Evolutionary conservation across 2,888 invertebrate species (phyloP).

Genomic region (Sesia apiformis): DNA sequence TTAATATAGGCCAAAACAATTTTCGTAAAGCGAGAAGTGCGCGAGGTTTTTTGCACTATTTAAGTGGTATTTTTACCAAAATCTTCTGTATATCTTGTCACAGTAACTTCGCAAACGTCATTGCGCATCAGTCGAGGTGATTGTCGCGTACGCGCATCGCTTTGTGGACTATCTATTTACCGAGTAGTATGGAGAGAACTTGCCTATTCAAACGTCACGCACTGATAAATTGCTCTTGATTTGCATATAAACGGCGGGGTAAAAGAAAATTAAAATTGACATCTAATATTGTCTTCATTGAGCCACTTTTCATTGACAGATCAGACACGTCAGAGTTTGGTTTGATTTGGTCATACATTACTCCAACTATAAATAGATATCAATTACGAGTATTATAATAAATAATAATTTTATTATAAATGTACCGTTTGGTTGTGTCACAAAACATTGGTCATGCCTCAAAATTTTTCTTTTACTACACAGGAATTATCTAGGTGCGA

Average conservation of each 20-base stretch:
- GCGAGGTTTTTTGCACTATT: neutral
- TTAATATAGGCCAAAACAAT: neutral
- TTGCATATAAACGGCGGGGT: constrained; percentile 52
- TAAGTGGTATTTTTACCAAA: constrained; percentile 1
- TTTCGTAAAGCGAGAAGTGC: neutral
- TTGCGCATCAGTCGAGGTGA: constrained; percentile 21
- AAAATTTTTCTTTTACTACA: no score
- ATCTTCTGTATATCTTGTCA: constrained; percentile 21
- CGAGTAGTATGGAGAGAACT: constrained; percentile 28
- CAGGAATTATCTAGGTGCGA: no score
- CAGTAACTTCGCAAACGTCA: constrained; percentile 26
- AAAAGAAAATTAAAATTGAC: constrained; percentile 36
- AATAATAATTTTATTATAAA: no score
- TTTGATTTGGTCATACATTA: no score
- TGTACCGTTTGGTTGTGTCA: no score
- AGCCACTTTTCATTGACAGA: neutral
- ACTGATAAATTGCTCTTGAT: constrained; percentile 61
- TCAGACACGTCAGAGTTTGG: no score
- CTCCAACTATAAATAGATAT: no score
- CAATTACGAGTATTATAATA: no score
- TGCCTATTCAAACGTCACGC: constrained; percentile 55
- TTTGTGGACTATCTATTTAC: neutral
- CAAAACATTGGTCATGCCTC: no score
- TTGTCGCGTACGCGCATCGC: constrained; percentile 13
- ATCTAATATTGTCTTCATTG: constrained; percentile 41